Evolutionary conservation across 2,797 vertebrate genomes (phyloP), one percentile per base, ranked within the genome.

Genomic region (Mormyrus proboscirostris): DNA sequence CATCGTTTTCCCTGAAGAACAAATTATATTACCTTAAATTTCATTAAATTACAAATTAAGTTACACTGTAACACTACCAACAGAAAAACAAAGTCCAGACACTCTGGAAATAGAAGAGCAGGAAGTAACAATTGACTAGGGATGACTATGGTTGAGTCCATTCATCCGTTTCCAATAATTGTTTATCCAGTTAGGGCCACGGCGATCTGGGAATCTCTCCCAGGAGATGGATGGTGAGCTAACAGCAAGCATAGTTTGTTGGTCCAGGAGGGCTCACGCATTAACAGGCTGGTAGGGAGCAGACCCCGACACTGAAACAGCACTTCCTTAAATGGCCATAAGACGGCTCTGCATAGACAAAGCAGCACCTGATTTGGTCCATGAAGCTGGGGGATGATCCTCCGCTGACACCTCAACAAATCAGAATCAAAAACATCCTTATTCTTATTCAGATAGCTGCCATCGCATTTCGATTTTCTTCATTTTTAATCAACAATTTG

Each of bases 401-500:
- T 12, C 38, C 19, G 19, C 16, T 44, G 41, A 79, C 73, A 79
- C 6, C 73, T n/a, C 38, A 79, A n/a, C 73, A 44, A 79, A 79
- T 79, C 73, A 44, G 1, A 79, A 19, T n/a, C 73, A 44, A 29
- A 79, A 79, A n/a, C 9, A 79, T 44, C 2, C 73, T 19, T n/a
- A 44, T 44, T 47, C 73, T 44, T 41, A 79, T 47, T 79, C 73
- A 44, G 73, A 79, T 9, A 44, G 16, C 33, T 44, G 73, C 73
- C 73, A 79, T 41, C 41, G 3, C 38, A 44, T 79, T 79, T 79
- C 38, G 5, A 19, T 44, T 79, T 79, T 79, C 33, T 44, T 79
- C 73, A 79, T 79, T 41, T 79, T 84, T 84, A 84, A 84, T 25
- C 41, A 84, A 84, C 47, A 49, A 50, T 49, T 25, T 84, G n/a